Evolutionary conservation across 2,113 vertebrate species (phyloP).

Genomic region (Poicephalus gulielmi): DNA sequence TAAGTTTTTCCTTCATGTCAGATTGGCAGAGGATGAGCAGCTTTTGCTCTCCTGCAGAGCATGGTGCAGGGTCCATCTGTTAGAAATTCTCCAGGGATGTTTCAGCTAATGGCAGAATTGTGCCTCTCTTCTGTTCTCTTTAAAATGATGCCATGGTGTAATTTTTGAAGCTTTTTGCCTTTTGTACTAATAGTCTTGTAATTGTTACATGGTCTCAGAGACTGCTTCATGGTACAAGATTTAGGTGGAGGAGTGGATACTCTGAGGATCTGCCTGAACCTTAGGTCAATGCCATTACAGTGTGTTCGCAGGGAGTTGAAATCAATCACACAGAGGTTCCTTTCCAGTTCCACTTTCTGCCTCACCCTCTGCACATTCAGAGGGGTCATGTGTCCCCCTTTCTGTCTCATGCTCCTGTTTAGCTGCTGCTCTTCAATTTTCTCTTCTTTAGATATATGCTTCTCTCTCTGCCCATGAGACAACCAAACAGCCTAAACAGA

Average conservation of each 20-base stretch:
- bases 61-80: not conserved
- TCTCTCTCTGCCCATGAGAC: not conserved
- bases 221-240: not conserved
- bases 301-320: not conserved
- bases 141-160: not conserved
- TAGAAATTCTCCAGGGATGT: not conserved
- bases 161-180: not conserved
- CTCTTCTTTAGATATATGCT: not conserved
- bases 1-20: not conserved
- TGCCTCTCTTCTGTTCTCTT: not conserved
- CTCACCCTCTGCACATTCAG: rapidly evolving
- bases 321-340: not conserved
- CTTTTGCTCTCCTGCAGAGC: not conserved
- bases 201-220: not conserved
- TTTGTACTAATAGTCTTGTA: not conserved
- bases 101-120: not conserved
- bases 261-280: not conserved
- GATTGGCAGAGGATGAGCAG: not conserved
- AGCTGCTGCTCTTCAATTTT: not conserved
- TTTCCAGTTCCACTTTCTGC: not conserved
- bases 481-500: not conserved
- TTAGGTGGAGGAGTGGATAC: not conserved
- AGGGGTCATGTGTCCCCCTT: not conserved
- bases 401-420: not conserved
- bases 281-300: rapidly evolving